These are phyloP conservation scores for Clanis bilineata DNA, from an alignment of 2,888 invertebrate species.

Conservation along the genomic window DNA sequence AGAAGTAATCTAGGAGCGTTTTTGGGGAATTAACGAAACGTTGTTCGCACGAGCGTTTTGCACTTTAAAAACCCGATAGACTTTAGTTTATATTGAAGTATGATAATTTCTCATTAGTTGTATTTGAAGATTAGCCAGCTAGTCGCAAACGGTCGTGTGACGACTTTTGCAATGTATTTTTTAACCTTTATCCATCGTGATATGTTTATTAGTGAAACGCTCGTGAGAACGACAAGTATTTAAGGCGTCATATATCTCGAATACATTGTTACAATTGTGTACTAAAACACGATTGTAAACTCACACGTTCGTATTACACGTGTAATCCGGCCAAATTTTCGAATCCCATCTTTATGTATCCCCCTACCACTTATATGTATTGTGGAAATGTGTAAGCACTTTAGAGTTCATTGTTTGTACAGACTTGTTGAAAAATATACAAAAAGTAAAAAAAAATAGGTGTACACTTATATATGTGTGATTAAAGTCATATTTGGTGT, in stretches of 20 bases:
- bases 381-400: conserved; percentile 41
- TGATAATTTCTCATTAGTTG: background rate
- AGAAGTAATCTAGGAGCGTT: conserved; percentile 1
- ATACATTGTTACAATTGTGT: background rate
- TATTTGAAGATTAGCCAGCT: background rate
- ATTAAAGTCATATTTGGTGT: conserved; percentile 61
- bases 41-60: conserved; percentile 3
- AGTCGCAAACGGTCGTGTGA: background rate
- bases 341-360: conserved; percentile 37
- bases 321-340: conserved; percentile 42
- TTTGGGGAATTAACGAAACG: background rate
- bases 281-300: background rate
- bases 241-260: background rate
- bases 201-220: background rate
- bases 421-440: conserved; percentile 45
- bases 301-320: background rate
- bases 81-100: no score
- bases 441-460: conserved; percentile 42
- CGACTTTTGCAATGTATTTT: background rate
- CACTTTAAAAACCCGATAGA: background rate
- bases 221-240: conserved; percentile 2
- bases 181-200: background rate
- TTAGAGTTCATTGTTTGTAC: conserved; percentile 62
- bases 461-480: conserved; percentile 48
- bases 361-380: conserved; percentile 30